Evolutionary conservation across 2,113 vertebrate species (phyloP).

Genomic region (mouse (Mus musculus)): GRCm39 chr4:43161501-43162000

Average conservation of each 20-base stretch:
- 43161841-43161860: neutral
- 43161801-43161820: neutral
- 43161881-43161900: neutral
- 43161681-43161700: neutral
- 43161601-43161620: neutral
- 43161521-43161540: too few relatives aligned
- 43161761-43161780: slow-evolving; percentile 81
- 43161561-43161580: too few relatives aligned
- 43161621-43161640: neutral
- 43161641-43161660: neutral
- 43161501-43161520: slow-evolving; percentile 55
- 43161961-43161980: neutral
- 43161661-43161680: neutral
- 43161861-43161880: slow-evolving; percentile 14
- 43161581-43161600: neutral
- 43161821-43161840: neutral
- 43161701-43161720: neutral
- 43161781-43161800: neutral
- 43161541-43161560: neutral
- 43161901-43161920: neutral
- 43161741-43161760: slow-evolving; percentile 81
- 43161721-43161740: slow-evolving; percentile 63
- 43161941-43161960: slow-evolving; percentile 22
- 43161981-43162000: neutral
- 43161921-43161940: neutral